A percentile compares a stretch with the other conserved stretches of the same genome.
Evolutionary conservation across 2,888 invertebrate genomes (phyloP).

Genomic region (Idaea biselata): DNA sequence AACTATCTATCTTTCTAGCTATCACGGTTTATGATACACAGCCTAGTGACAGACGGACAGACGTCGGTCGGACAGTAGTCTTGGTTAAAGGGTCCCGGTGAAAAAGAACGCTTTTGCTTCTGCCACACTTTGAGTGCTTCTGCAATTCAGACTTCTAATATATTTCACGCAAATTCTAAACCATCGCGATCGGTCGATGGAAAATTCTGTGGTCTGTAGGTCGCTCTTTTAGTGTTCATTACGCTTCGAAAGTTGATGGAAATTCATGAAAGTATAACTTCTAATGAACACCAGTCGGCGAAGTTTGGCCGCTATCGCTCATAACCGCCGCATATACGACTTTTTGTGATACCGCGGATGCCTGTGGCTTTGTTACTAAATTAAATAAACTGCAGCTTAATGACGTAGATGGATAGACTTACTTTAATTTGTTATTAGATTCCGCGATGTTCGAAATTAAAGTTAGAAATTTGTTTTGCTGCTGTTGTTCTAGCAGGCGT

Average conservation of each 20-base stretch:
- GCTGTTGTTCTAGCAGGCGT: background rate
- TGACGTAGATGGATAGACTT: slow-evolving; percentile 4
- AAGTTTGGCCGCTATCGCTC: slow-evolving; percentile 63
- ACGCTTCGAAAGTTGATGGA: slow-evolving; percentile 72
- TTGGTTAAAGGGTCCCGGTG: too few relatives aligned
- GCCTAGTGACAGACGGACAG: too few relatives aligned
- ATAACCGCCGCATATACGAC: slow-evolving; percentile 39
- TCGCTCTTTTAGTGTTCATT: slow-evolving; percentile 70
- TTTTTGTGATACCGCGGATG: slow-evolving; percentile 47
- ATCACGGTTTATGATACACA: too few relatives aligned
- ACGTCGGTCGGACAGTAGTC: too few relatives aligned
- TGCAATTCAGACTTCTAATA: background rate
- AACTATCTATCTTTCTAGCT: too few relatives aligned
- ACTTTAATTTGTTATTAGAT: background rate
- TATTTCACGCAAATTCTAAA: background rate
- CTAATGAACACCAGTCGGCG: slow-evolving; percentile 72
- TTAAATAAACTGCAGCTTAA: slow-evolving; percentile 24
- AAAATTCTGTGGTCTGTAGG: background rate
- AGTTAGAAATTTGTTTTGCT: background rate
- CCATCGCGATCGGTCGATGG: background rate
- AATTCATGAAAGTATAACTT: slow-evolving; percentile 77
- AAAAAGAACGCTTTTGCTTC: too few relatives aligned
- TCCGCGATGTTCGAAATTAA: background rate
- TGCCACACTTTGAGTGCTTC: too few relatives aligned
- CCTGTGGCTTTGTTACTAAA: slow-evolving; percentile 37